Evolutionary conservation across 2,888 invertebrate genomes (phyloP), one percentile per base, ranked within the genome.

Genomic region (Merodon equestris): DNA sequence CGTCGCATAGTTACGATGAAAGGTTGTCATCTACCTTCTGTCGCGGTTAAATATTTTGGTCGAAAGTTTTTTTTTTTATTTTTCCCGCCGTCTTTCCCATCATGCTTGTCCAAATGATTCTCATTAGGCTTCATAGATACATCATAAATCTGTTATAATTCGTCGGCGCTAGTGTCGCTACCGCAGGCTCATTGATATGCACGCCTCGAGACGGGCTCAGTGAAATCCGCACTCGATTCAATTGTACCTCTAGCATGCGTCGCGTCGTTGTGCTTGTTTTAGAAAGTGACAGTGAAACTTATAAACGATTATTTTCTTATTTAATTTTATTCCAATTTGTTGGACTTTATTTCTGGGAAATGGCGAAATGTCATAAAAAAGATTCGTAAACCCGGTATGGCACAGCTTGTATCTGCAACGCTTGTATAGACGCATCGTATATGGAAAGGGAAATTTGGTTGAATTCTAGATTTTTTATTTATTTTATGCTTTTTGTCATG

Each of bases 211-310:
- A 45, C 17, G 57, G 48, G 18, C 53, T 44, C 18, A 64, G 74
- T 74, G 74, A 79, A 79, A 74, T 70, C 17, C 79, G 54, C 56
- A 64, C 64, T 77, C 67, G 57, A 58, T 63, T 58, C 73, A 38
- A 51, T 53, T 56, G 56, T 67, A 47, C 56, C 45, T 36, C 27
- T 15, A 3, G 40, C 9, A 9, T 38, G 5, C 38, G 51, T 18
- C 54, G 19, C 54, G 27, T 27, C n/a, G n/a, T n/a, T n/a, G 50
- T 57, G 45, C 61, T 77, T 72, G 72, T 53, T 63, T 77, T 73
- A 77, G 77, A 73, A 77, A 77, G 77, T 67, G 67, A 72, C 36
- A 77, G 76, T 77, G 76, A 66, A 76, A 71, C 19, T 66, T 40
- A 50, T 50, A 38, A 14, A 17, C 2, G 13, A 14, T 7, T 9